Evolutionary conservation across 1,140 invertebrate genomes (phyloP), one percentile per base, ranked within the genome.

Genomic region (Drosophila suzukii): DNA sequence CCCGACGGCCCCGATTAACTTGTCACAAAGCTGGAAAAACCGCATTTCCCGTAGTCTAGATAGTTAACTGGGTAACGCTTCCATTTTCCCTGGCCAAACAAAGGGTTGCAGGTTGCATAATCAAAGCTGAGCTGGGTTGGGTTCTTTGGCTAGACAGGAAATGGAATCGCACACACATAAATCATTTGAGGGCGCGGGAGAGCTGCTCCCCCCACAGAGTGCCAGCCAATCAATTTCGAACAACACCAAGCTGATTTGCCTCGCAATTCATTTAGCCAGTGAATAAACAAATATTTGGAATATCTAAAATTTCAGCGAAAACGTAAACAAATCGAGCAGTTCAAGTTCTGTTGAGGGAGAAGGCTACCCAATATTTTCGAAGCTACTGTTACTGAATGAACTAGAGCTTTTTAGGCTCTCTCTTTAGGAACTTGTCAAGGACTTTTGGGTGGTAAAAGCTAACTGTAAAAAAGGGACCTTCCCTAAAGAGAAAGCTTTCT

Each of bases 31-130:
- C 34, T 51, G 24, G 36, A 43, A 80, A 78, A 77, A 51, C 47
- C 58, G 50, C 38, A 56, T 66, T 85, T 84, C 53, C 67, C 51
- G 30, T 4, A 66, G 43, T 63, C 63, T 75, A 66, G 57, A 71
- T 53, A 73, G 57, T 75, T 78, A 67, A 78, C 82, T 76, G 75
- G 81, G 75, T 77, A 86, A 81, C 82, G 82, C 77, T 43, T 67
- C 55, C 66, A 53, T 67, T 65, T 73, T 61, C 44, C 55, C 39
- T 24, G 47, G 17, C 39, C 36, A 83, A 80, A 89, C 67, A 88
- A 88, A 79, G 60, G 47, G 58, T 54, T 41, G 71, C 63, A 50
- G 50, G 78, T 86, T 86, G 82, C 78, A 88, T 88, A 88, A 88
- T 67, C 78, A 41, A 32, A 59, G 53, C 63, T 77, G 76, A 79